Base-by-base conservation (phyloP, 2,888 invertebrate genomes). In the Magallana nippona region DNA sequence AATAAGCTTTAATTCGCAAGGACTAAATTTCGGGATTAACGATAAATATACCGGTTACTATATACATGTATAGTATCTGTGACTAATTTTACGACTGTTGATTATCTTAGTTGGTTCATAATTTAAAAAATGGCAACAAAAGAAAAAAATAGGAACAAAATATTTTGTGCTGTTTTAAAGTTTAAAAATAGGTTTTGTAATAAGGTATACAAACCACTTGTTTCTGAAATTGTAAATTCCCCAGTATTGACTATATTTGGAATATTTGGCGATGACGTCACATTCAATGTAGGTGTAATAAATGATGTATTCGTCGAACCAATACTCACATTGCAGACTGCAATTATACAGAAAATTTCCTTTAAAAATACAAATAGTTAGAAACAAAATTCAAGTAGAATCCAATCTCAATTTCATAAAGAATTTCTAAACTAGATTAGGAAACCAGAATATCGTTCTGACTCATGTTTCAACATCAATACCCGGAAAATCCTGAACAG, bases 401-500 rank as follows among this genome's bases (percentile, higher is more conserved):
- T n/a, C 19, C 60, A 60, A 19, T 60, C 19, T 60, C 17, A 17
- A 10, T 19, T 44, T 44, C 44, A 44, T 44, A 0, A 44, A 5
- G 0, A 44, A 44, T 44, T 44, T 0, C 44, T 44, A 44, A 44
- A 44, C 27, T 27, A 27, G 1, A 27, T 27, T 27, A 27, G 1
- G 27, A 27, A 27, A 27, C 27, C 44, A 44, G 3, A 44, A 44
- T 44, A 44, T 5, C 44, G 44, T 44, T 44, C 44, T 44, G 8
- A 3, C 3, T 44, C 1, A 11, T 1, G 17, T 15, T 60, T 60
- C 3, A 8, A 60, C 15, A 17, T n/a, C n/a, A 15, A n/a, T 60
- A 71, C 71, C 71, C 32, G 71, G 71, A 17, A 71, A 71, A 71
- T 71, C 71, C 27, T 71, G 71, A 3, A 71, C 71, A 71, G 32